Percentiles rank a stretch among this genome's conserved stretches.
phyloP scores from a whole-genome alignment of 2,888 invertebrate species.

The Chrysina gloriosa region DNA sequence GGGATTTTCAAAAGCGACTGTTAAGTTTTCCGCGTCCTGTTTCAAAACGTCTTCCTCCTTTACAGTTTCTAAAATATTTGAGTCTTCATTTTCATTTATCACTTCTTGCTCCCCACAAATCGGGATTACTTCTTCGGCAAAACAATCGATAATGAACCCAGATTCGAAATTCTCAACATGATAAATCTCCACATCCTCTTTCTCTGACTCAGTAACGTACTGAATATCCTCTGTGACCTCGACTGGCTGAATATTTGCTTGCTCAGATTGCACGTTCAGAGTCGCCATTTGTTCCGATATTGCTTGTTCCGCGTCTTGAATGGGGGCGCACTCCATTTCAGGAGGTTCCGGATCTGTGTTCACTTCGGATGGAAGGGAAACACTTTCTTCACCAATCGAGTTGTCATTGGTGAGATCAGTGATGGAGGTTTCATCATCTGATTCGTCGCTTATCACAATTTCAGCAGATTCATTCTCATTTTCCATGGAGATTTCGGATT shows the following conservation, averaged over 20 bases:
- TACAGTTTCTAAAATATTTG: constrained; percentile 24
- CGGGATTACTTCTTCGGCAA: constrained; percentile 51
- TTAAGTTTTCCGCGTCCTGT: constrained; percentile 36
- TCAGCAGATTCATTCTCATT: constrained; percentile 61
- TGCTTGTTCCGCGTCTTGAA: constrained; percentile 32
- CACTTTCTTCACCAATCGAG: constrained; percentile 33
- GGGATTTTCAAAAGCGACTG: constrained; percentile 16
- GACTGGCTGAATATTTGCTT: constrained; percentile 11
- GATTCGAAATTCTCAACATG: constrained; percentile 43
- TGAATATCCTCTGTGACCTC: constrained; percentile 25
- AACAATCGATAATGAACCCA: constrained; percentile 53
- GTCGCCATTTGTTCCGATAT: constrained; percentile 42
- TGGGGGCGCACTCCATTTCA: constrained; percentile 8
- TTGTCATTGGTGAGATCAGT: constrained; percentile 6
- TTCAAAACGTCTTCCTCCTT: constrained; percentile 22
- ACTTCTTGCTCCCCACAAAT: constrained; percentile 48
- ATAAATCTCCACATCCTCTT: background rate
- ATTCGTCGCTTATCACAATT: constrained; percentile 59
- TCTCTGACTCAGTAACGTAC: constrained; percentile 11
- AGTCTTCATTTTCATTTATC: constrained; percentile 40
- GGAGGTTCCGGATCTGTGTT: too few relatives aligned
- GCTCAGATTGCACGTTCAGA: constrained; percentile 38
- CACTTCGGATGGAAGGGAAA: constrained; percentile 52
- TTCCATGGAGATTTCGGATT: background rate
- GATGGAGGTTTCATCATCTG: background rate